Base-by-base conservation (phyloP, 2,888 invertebrate species). In the Sminthurides aquaticus region DNA sequence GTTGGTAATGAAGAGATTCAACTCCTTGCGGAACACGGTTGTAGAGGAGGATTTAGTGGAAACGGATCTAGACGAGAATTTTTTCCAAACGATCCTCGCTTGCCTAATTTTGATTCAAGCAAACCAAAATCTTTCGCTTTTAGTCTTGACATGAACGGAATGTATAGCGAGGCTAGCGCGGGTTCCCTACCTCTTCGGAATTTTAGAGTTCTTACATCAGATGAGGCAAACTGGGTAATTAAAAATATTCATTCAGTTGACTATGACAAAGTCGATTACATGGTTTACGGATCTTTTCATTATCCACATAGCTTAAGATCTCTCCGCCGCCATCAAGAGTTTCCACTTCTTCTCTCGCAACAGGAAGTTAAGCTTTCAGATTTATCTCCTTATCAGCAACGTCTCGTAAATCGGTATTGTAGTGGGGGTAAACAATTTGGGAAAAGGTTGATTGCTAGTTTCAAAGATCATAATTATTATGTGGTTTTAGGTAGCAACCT, bases 41-140 rank as follows among this genome's bases (percentile, higher is more conserved):
- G 48, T 1, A n/a, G 63, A 25, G 63, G 57, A 20, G 63, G 63
- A 1, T 63, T 22, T 57, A 5, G 49, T 3, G 49, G 49, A n/a
- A 18, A 8, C 0, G 63, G 63, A 11, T 49, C 57, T 28, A n/a
- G 43, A 1, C 2, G 49, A 3, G 34, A 43, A 27, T 54, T 49
- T 1, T 25, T 49, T 20, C 27, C 57, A 1, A 63, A 63, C 22
- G 55, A 63, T 28, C 29, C 20, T 3, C 55, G 34, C 24, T 28
- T 54, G 34, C 22, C n/a, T 24, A 5, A 29, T 1, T 61, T 54
- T 24, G 34, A 55, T 24, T n/a, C 24, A 1, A 15, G 2, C 1
- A 54, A 55, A 29, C 54, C 22, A 18, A 25, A 34, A 3, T 29
- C 34, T 1, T 62, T 26, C 20, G 55, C 48, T 1, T n/a, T 56